Evolutionary conservation across 2,113 vertebrate species (phyloP).

Genomic region (Gavialis gangeticus): DNA sequence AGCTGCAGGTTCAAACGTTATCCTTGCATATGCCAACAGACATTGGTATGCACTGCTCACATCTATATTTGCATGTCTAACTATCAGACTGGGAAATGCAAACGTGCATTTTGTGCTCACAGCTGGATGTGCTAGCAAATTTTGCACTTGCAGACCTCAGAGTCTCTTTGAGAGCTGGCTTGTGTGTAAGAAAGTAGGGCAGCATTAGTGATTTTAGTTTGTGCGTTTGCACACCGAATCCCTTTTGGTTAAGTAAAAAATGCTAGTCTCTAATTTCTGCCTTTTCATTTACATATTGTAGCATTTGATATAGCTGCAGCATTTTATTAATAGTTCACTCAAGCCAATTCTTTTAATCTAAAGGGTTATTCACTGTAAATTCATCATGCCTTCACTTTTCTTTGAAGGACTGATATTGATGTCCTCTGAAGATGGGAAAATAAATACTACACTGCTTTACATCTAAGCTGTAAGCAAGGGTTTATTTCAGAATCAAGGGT

Average conservation of each 20-base stretch:
- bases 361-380: conserved; percentile 18
- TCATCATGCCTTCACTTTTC: conserved; percentile 32
- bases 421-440: background rate
- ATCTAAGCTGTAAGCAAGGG: background rate
- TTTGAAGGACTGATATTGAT: conserved; percentile 51
- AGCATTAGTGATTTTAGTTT: background rate
- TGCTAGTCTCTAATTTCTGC: conserved; percentile 1
- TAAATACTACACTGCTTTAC: background rate
- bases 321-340: conserved; percentile 64
- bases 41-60: background rate
- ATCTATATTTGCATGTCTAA: background rate
- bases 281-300: conserved; percentile 50
- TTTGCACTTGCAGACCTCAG: fast-evolving
- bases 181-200: fast-evolving
- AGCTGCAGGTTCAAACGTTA: background rate
- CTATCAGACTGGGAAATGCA: fast-evolving
- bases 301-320: conserved; percentile 7
- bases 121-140: fast-evolving
- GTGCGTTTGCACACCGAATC: background rate
- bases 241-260: background rate
- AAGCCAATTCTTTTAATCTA: conserved; percentile 47
- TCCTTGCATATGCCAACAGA: fast-evolving
- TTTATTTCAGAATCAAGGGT: background rate
- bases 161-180: background rate
- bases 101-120: background rate